Evolutionary conservation across 1,140 invertebrate species (phyloP).

Genomic region (Batillaria attramentaria): DNA sequence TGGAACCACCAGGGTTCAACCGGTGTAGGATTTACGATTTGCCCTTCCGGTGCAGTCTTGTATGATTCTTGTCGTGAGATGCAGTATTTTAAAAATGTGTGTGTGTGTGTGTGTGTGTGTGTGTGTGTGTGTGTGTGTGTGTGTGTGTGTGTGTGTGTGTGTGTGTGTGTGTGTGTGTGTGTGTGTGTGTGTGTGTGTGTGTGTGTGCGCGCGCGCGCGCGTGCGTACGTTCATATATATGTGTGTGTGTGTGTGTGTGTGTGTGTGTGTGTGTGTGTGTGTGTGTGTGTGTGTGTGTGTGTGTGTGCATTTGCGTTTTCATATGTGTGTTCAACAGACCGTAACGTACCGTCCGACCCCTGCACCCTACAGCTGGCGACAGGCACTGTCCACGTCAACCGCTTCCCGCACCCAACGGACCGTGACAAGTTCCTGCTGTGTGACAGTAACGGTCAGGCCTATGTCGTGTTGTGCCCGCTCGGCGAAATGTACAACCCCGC

Average conservation of each 20-base stretch:
- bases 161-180: background rate
- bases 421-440: slow-evolving; percentile 54
- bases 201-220: too few species aligned
- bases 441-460: slow-evolving; percentile 45
- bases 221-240: background rate
- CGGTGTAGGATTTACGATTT: too few species aligned
- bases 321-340: background rate
- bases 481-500: slow-evolving; percentile 36
- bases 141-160: background rate
- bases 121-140: background rate
- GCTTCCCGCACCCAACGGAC: slow-evolving; percentile 51
- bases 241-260: slow-evolving; percentile 6
- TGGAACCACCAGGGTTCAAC: too few species aligned
- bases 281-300: slow-evolving; percentile 8
- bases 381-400: background rate
- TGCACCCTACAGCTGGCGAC: slow-evolving; percentile 16
- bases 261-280: too few species aligned
- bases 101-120: background rate
- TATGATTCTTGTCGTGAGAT: too few species aligned
- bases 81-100: background rate
- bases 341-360: background rate
- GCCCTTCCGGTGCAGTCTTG: too few species aligned
- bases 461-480: slow-evolving; percentile 50
- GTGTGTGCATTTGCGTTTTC: background rate
- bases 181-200: background rate